A percentile compares a stretch with the other conserved stretches of the same genome.
These are phyloP conservation scores for Clistopyga incitator DNA, from an alignment of 2,888 invertebrate species.

Conservation along the genomic window DNA sequence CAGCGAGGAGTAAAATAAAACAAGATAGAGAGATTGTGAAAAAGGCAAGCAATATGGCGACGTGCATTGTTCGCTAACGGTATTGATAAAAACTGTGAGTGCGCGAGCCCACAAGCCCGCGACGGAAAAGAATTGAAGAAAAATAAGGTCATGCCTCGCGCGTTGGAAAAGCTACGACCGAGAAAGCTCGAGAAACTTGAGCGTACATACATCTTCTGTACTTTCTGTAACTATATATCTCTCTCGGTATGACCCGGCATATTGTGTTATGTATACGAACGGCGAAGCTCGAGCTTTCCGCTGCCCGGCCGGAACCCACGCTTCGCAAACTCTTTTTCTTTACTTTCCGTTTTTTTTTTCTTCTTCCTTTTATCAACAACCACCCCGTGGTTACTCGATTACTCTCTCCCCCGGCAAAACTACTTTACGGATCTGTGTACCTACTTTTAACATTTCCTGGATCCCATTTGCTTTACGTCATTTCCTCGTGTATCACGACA, in stretches of 20 bases:
- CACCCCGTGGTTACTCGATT: conserved; percentile 36
- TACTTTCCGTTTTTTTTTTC: conserved; percentile 9
- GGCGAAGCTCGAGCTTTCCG: background rate
- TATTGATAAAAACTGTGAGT: conserved; percentile 13
- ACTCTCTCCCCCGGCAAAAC: conserved; percentile 29
- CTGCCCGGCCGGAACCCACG: background rate
- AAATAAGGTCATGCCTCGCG: conserved; percentile 33
- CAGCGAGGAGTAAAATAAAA: background rate
- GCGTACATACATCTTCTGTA: conserved; percentile 22
- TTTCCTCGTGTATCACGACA: conserved; percentile 3
- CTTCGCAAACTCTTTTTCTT: conserved; percentile 29
- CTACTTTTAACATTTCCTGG: conserved; percentile 9
- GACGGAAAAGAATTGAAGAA: conserved; percentile 31
- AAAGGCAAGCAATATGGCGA: conserved; percentile 8
- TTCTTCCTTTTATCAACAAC: conserved; percentile 1
- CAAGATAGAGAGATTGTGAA: conserved; percentile 15
- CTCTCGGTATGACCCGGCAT: conserved; percentile 7
- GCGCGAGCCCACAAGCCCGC: background rate
- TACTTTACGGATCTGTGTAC: conserved; percentile 27
- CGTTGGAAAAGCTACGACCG: conserved; percentile 17
- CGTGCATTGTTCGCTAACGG: conserved; percentile 25
- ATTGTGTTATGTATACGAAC: conserved; percentile 20
- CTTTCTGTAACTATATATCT: background rate
- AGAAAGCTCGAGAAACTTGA: conserved; percentile 23
- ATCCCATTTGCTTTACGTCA: conserved; percentile 21